Conservation (phyloP, 2,888 invertebrate species). For the Mactromeris polynyma region DNA sequence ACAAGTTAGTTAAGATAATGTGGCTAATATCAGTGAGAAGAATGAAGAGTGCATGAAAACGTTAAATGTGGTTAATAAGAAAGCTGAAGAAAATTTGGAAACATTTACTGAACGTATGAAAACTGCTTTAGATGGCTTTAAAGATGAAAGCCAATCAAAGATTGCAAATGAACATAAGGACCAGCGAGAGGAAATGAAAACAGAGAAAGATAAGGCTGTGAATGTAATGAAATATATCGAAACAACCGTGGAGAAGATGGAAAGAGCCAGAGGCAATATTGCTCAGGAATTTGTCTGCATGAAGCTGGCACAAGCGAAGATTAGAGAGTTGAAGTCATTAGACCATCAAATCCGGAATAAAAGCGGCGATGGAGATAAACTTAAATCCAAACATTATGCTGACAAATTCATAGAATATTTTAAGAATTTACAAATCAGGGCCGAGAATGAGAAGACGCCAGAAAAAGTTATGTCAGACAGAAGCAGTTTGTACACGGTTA, state of each 20-base stretch:
- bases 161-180: neutral
- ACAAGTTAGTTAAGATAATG: neutral
- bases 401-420: neutral
- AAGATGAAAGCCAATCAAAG: neutral
- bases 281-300: slow-evolving; percentile 16
- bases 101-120: neutral
- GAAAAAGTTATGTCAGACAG: neutral
- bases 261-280: neutral
- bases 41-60: neutral
- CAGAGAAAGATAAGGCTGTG: neutral
- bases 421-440: neutral
- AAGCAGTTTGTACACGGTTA: neutral
- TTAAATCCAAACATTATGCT: neutral
- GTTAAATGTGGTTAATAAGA: neutral
- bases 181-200: neutral
- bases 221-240: neutral
- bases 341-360: neutral
- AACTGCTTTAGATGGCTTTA: neutral
- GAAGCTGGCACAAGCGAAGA: neutral
- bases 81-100: neutral
- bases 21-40: neutral
- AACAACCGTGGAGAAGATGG: neutral
- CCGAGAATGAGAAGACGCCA: neutral
- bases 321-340: neutral
- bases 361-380: neutral